phyloP scores from a whole-genome alignment of 2,888 invertebrate genomes.

The Thereva unica region DNA sequence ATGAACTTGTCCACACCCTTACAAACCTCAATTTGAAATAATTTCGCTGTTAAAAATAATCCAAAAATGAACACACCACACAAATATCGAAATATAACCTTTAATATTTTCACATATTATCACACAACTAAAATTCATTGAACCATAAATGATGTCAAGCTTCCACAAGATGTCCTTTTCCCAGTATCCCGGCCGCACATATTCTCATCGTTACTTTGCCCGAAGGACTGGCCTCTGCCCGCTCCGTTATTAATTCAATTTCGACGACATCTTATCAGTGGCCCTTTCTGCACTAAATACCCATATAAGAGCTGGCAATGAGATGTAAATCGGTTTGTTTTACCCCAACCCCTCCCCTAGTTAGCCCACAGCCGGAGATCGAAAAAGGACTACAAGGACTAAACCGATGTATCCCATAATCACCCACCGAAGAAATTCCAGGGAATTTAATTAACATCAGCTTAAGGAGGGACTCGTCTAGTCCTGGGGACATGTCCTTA shows the following conservation, averaged over 20 bases:
- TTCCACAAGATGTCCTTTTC: neutral
- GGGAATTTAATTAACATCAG: conserved; percentile 21
- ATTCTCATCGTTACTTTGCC: conserved; percentile 4
- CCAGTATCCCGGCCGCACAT: neutral
- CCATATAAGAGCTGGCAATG: conserved; percentile 17
- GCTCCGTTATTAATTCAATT: conserved; percentile 6
- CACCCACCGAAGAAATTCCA: conserved; percentile 9
- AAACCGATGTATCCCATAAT: conserved; percentile 18
- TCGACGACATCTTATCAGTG: neutral
- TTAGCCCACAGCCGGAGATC: conserved; percentile 1
- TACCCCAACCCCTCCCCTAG: neutral
- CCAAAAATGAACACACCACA: too few relatives aligned
- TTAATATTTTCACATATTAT: too few relatives aligned
- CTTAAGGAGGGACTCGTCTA: conserved; percentile 8
- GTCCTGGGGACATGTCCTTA: neutral
- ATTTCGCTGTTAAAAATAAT: too few relatives aligned
- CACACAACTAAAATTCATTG: neutral
- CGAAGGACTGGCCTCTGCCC: neutral
- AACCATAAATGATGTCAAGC: neutral
- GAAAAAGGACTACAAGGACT: neutral
- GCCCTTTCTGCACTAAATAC: neutral
- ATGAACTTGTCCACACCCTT: too few relatives aligned
- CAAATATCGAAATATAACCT: too few relatives aligned
- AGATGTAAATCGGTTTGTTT: conserved; percentile 28
- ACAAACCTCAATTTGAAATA: too few relatives aligned